These are phyloP conservation scores for Cyprinus carpio DNA, from an alignment of 2,113 vertebrate genomes.

Conservation along the genomic window DNA sequence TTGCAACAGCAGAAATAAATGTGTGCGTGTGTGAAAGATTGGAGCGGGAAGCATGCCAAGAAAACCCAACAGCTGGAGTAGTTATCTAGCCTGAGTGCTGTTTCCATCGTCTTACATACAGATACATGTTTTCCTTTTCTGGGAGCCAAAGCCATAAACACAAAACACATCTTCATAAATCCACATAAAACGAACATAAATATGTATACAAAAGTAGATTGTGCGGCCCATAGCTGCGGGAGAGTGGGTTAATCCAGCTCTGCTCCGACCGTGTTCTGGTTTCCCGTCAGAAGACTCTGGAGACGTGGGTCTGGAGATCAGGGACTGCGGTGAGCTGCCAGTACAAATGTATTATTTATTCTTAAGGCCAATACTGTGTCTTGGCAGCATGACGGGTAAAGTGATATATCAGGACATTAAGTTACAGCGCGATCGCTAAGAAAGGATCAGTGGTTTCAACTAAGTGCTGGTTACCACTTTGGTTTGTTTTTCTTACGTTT, in stretches of 20 bases:
- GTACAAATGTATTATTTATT: slow-evolving; percentile 39
- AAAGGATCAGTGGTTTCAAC: slow-evolving; percentile 35
- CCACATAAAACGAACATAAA: slow-evolving; percentile 21
- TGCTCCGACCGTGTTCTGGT: slow-evolving; percentile 11
- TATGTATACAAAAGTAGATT: neutral
- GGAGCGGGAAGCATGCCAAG: neutral
- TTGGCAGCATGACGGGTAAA: slow-evolving; percentile 16
- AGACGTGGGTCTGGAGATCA: slow-evolving; percentile 26
- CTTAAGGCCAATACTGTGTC: neutral
- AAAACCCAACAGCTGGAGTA: slow-evolving; percentile 35
- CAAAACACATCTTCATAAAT: slow-evolving; percentile 35
- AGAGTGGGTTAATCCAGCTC: slow-evolving; percentile 12
- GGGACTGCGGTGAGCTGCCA: slow-evolving; percentile 19
- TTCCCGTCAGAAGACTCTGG: slow-evolving; percentile 11
- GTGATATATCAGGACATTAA: slow-evolving; percentile 43
- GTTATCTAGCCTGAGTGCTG: slow-evolving; percentile 30
- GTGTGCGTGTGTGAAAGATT: neutral
- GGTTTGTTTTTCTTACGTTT: neutral
- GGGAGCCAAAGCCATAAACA: slow-evolving; percentile 31
- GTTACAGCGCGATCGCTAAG: slow-evolving; percentile 14
- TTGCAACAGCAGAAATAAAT: neutral
- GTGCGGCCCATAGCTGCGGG: neutral
- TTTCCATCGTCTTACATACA: slow-evolving; percentile 33
- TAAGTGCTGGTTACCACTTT: slow-evolving; percentile 39
- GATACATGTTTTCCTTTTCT: slow-evolving; percentile 1